Evolutionary conservation across 2,888 invertebrate species (phyloP), one percentile per base, ranked within the genome.

Genomic region (Tortricodes alternella): DNA sequence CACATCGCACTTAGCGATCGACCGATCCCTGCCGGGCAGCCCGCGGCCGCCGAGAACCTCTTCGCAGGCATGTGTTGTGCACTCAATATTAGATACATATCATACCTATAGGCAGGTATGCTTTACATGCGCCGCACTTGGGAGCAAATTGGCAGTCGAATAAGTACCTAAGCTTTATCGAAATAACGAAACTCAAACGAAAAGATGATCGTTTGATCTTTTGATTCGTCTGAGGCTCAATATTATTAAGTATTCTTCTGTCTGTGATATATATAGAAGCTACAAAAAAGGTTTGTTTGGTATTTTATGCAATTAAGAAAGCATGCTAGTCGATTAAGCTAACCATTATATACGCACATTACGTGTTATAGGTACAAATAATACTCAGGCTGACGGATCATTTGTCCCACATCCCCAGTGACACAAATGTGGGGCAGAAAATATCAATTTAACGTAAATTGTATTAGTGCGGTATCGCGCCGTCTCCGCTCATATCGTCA

Each of bases 1-100:
- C 84, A 74, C 79, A 83, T 83, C 83, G 78, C 87, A 86, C 88
- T 88, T 88, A 87, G 83, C 75, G 77, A 78, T 82, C 70, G 67
- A 68, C 74, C 71, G 74, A 70, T 53, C 55, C 19, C 50, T 44
- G 27, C 41, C 32, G 27, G 32, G 49, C 68, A 65, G 65, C 65
- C 63, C 48, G 46, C 57, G 41, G 11, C 13, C 34, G 24, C n/a
- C 43, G 34, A 21, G 19, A 18, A 66, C 62, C 66, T 67, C 62
- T 66, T 68, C 64, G 62, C 52, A 43, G 64, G 49, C 43, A 38
- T 13, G 37, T 13, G 5, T n/a, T 3, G 13, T 21, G 13, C 1
- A 21, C 27, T 48, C 35, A n/a, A n/a, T 41, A 15, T 16, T 32
- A 49, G 13, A 38, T 24, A 32, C 43, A 34, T 37, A 11, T 2